Conservation (phyloP, 2,888 invertebrate species). For the Blastobasis adustella region DNA sequence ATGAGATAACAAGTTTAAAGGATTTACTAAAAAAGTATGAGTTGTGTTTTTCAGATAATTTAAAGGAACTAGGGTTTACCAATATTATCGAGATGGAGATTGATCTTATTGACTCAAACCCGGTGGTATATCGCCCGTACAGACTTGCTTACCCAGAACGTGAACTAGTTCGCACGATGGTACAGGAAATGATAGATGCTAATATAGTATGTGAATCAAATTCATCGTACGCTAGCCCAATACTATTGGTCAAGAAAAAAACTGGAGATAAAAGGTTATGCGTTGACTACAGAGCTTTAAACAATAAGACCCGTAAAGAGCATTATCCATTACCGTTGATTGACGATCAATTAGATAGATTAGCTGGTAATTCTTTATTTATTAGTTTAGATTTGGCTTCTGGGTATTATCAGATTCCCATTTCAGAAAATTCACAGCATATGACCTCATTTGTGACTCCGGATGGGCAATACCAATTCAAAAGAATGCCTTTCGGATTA, state of each 20-base stretch:
- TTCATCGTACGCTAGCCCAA: constrained; percentile 17
- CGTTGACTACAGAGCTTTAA: constrained; percentile 20
- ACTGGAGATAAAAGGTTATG: constrained; percentile 17
- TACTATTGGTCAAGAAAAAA: constrained; percentile 16
- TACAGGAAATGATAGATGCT: constrained; percentile 14
- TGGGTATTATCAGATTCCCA: constrained; percentile 33
- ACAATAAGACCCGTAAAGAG: constrained; percentile 19
- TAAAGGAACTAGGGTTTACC: constrained; percentile 13
- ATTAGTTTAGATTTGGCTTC: constrained; percentile 27
- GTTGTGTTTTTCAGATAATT: constrained; percentile 1
- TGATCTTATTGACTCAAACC: constrained; percentile 12
- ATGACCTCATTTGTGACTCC: constrained; percentile 24
- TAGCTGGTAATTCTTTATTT: constrained; percentile 24
- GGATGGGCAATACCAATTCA: constrained; percentile 25
- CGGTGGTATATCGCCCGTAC: constrained; percentile 17
- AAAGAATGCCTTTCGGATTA: constrained; percentile 26
- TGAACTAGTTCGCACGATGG: constrained; percentile 12
- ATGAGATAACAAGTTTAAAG: no score
- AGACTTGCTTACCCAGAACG: constrained; percentile 13
- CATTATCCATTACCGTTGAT: constrained; percentile 14
- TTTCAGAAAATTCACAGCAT: constrained; percentile 16
- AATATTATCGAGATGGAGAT: constrained; percentile 12
- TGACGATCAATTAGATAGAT: constrained; percentile 21
- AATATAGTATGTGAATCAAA: constrained; percentile 16
- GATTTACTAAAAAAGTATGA: neutral